Evolutionary conservation across 2,888 invertebrate species (phyloP), one percentile per base, ranked within the genome.

Genomic region (Entomobrya proxima): DNA sequence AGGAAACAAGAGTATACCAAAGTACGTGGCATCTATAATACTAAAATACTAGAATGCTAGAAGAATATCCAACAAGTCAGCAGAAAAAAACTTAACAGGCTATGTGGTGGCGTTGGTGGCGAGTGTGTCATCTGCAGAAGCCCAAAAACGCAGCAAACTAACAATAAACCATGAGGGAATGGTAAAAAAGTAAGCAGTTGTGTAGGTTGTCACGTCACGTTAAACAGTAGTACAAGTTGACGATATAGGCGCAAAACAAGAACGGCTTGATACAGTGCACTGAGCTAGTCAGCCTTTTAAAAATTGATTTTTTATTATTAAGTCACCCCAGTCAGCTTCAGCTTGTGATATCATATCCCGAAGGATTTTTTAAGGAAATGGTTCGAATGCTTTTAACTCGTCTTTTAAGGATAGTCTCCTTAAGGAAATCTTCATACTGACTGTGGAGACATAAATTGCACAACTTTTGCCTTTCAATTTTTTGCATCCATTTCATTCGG

Each of bases 221-320:
- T n/a, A n/a, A n/a, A n/a, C n/a, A n/a, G n/a, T n/a, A 52, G 55
- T 15, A 2, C 11, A 52, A 21, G 11, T 21, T 3, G 21, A 52
- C 6, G 52, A 24, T 15, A 47, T 47, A 15, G 6, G 15, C n/a
- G n/a, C n/a, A 47, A 3, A 47, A 47, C n/a, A 3, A 47, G n/a
- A 58, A 58, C 21, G 27, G 24, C 24, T 55, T 27, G 21, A 15
- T 32, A 15, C 61, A 61, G n/a, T n/a, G n/a, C n/a, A n/a, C n/a
- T 61, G 64, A 18, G 18, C 35, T 15, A 50, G 50, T 55, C 50
- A 13, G 15, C 47, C 47, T 18, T 47, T n/a, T n/a, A n/a, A n/a
- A 78, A 67, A 79, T 79, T 79, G 79, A 52, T 79, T 79, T 79
- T 69, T 37, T 44, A 9, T 69, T 32, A 64, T 58, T 32, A 47